phyloP scores from a whole-genome alignment of 2,113 vertebrate genomes.

The Macquaria ambigua region DNA sequence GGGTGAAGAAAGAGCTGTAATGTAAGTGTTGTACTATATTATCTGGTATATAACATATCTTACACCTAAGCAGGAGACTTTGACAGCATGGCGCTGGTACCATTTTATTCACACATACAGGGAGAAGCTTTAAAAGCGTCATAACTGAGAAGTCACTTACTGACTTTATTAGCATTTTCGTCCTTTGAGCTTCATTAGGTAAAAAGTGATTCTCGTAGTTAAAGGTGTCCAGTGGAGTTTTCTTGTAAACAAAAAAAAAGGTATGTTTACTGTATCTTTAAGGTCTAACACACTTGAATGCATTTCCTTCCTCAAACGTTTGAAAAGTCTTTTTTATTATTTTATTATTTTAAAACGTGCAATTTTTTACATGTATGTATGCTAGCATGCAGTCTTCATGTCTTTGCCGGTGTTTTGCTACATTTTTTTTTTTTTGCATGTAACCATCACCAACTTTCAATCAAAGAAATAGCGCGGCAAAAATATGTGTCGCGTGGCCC shows the following conservation, averaged over 20 bases:
- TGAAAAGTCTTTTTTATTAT: no score
- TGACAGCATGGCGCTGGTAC: neutral
- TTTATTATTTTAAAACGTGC: no score
- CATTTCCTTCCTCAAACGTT: no score
- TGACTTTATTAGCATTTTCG: neutral
- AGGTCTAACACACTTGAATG: no score
- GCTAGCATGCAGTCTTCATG: no score
- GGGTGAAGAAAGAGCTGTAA: neutral
- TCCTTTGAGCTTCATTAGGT: neutral
- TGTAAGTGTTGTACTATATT: neutral
- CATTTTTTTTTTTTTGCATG: neutral
- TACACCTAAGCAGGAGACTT: slow-evolving; percentile 24
- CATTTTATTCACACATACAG: neutral
- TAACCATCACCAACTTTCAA: neutral
- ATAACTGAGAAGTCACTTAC: no score
- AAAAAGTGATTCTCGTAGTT: neutral
- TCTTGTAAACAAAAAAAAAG: neutral
- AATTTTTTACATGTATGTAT: no score
- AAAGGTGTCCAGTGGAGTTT: neutral
- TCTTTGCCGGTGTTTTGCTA: no score
- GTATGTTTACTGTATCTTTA: no score
- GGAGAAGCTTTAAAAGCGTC: no score
- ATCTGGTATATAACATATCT: neutral
- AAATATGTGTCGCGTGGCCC: no score
- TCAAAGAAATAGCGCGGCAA: neutral